Evolutionary conservation across 2,888 invertebrate genomes (phyloP).

Genomic region (Chamaedrilus cognettii): DNA sequence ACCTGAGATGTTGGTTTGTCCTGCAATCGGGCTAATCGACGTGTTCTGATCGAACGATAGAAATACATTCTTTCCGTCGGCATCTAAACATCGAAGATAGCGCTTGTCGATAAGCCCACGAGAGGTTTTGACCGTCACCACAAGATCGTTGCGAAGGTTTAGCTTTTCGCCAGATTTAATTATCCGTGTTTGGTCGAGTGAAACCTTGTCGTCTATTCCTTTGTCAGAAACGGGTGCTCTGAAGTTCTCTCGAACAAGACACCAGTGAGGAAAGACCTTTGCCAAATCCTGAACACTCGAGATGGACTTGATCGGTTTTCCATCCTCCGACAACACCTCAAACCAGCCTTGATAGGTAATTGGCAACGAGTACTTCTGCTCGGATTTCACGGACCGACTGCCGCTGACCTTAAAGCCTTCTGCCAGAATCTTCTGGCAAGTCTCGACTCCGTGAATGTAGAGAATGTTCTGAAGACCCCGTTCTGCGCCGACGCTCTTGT

Average conservation of each 20-base stretch:
- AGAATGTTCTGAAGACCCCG: slow-evolving; percentile 80
- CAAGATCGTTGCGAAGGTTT: slow-evolving; percentile 49
- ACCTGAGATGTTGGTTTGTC: slow-evolving; percentile 91
- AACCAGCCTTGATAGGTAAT: slow-evolving; percentile 90
- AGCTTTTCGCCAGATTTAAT: slow-evolving; percentile 52
- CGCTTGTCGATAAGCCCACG: slow-evolving; percentile 41
- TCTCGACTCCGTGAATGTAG: slow-evolving; percentile 72
- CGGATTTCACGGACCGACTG: slow-evolving; percentile 17
- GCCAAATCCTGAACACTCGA: slow-evolving; percentile 84
- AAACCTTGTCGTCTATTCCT: slow-evolving; percentile 20
- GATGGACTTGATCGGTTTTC: slow-evolving; percentile 85
- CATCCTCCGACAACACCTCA: slow-evolving; percentile 92
- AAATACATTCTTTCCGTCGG: slow-evolving; percentile 80
- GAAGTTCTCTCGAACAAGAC: slow-evolving; percentile 70
- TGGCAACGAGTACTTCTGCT: slow-evolving; percentile 78
- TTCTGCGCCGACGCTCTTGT: slow-evolving; percentile 86
- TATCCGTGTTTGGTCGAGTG: slow-evolving; percentile 41
- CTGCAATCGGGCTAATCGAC: slow-evolving; percentile 88
- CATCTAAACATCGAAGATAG: slow-evolving; percentile 84
- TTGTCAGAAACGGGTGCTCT: slow-evolving; percentile 19
- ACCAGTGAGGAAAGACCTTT: slow-evolving; percentile 60
- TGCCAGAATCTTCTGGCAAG: slow-evolving; percentile 72
- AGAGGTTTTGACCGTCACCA: slow-evolving; percentile 39
- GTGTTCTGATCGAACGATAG: slow-evolving; percentile 85
- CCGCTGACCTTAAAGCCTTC: slow-evolving; percentile 36